A percentile compares a stretch with the other conserved stretches of the same genome.
phyloP scores from a whole-genome alignment of 2,113 vertebrate species.

The Cervus canadensis region DNA sequence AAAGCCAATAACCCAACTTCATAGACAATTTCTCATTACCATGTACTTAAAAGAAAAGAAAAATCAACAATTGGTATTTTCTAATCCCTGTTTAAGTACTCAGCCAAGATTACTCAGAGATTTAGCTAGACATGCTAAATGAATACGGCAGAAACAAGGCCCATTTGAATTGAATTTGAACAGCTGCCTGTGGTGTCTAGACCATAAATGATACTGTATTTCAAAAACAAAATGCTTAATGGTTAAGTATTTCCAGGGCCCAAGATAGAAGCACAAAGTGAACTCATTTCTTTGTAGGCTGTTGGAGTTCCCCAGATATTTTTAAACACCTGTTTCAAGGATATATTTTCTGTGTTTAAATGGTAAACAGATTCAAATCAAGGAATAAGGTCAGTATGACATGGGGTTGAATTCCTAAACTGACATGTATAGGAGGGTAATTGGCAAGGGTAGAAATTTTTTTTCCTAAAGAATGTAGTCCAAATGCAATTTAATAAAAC shows the following conservation, averaged over 20 bases:
- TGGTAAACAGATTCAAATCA: conserved; percentile 61
- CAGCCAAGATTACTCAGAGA: conserved; percentile 61
- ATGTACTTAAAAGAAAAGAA: conserved; percentile 36
- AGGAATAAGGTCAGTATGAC: conserved; percentile 39
- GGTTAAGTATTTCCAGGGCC: conserved; percentile 59
- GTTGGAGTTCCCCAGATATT: conserved; percentile 57
- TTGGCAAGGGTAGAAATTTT: background rate
- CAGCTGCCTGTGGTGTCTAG: conserved; percentile 71
- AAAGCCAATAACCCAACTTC: conserved; percentile 32
- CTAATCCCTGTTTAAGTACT: conserved; percentile 57
- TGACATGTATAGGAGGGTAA: background rate
- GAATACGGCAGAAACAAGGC: conserved; percentile 69
- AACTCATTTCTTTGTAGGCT: conserved; percentile 58
- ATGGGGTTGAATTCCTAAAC: conserved; percentile 28
- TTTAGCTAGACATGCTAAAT: conserved; percentile 70
- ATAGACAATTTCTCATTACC: conserved; percentile 33
- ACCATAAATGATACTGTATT: conserved; percentile 75
- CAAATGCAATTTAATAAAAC: conserved; percentile 58
- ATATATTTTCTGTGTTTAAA: conserved; percentile 55
- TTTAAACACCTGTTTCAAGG: conserved; percentile 72
- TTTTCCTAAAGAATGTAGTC: conserved; percentile 31
- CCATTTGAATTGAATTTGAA: conserved; percentile 71
- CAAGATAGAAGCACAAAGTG: conserved; percentile 38
- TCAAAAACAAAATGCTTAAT: conserved; percentile 74
- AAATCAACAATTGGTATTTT: conserved; percentile 53